Conservation (phyloP, 1,140 invertebrate species). For the Cardiocondyla obscurior region DNA sequence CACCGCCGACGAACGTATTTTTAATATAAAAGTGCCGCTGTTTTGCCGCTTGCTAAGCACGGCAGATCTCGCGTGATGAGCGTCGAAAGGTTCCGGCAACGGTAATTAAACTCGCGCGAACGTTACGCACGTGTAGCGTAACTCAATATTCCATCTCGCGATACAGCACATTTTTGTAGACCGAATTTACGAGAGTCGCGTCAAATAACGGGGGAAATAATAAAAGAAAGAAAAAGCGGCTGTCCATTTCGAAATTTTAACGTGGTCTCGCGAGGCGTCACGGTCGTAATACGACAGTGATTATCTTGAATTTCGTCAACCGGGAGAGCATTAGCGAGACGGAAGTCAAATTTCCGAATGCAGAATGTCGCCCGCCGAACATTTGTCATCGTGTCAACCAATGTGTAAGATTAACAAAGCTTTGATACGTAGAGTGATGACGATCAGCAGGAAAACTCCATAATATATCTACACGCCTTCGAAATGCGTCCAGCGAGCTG, state of each 20-base stretch:
- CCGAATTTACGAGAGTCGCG: not conserved
- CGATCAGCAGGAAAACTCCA: not conserved
- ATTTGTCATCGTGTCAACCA: slow-evolving; percentile 68
- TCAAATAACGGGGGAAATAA: not conserved
- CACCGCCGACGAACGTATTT: not conserved
- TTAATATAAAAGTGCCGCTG: slow-evolving; percentile 18
- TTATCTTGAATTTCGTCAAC: slow-evolving; percentile 59
- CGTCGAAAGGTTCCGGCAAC: slow-evolving; percentile 16
- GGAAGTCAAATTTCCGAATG: slow-evolving; percentile 78
- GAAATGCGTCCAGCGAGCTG: not conserved
- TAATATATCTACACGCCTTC: not conserved
- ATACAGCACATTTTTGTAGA: not conserved
- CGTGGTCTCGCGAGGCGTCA: not conserved
- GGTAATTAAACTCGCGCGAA: slow-evolving; percentile 29
- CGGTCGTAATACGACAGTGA: not conserved
- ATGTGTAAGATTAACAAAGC: slow-evolving; percentile 58
- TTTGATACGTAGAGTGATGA: slow-evolving; percentile 13
- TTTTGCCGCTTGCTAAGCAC: not conserved
- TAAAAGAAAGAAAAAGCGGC: not conserved
- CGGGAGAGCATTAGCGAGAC: slow-evolving; percentile 73
- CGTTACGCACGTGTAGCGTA: not conserved
- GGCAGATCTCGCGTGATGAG: slow-evolving; percentile 1
- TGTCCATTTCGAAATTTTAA: not conserved
- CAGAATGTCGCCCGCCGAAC: slow-evolving; percentile 74
- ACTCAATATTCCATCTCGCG: slow-evolving; percentile 32